phyloP scores from a whole-genome alignment of 1,140 invertebrate genomes.

The Lasaia peninsularis region DNA sequence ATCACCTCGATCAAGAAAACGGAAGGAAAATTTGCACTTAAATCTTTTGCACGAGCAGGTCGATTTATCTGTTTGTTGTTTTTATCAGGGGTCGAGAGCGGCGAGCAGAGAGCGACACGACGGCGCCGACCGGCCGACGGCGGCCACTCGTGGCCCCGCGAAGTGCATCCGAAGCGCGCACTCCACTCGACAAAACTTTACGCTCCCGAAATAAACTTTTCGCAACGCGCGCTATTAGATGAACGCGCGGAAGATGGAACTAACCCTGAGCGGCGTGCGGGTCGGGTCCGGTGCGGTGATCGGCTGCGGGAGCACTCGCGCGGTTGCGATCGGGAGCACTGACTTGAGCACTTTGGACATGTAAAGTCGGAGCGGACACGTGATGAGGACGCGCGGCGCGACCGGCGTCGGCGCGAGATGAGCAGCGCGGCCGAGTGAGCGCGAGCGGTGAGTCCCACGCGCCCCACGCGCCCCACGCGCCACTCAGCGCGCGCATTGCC shows the following conservation, averaged over 20 bases:
- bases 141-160: constrained; percentile 65
- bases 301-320: constrained; percentile 67
- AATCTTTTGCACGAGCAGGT: constrained; percentile 57
- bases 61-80: constrained; percentile 75
- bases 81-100: constrained; percentile 64
- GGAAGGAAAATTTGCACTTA: constrained; percentile 47
- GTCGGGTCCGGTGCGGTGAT: constrained; percentile 63
- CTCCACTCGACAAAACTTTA: constrained; percentile 67
- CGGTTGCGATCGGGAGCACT: constrained; percentile 71
- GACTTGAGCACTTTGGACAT: constrained; percentile 76
- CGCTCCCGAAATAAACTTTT: constrained; percentile 71
- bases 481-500: constrained; percentile 68
- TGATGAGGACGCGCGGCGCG: constrained; percentile 63
- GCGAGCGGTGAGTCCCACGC: constrained; percentile 43
- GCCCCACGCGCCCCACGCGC: constrained; percentile 47
- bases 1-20: constrained; percentile 38
- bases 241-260: constrained; percentile 37
- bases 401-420: constrained; percentile 61
- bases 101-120: constrained; percentile 61
- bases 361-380: constrained; percentile 66
- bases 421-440: constrained; percentile 57
- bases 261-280: constrained; percentile 70
- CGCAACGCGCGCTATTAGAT: constrained; percentile 48
- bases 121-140: constrained; percentile 67
- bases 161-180: constrained; percentile 70